phyloP scores from a whole-genome alignment of 2,888 invertebrate genomes.

The Candidula unifasciata region DNA sequence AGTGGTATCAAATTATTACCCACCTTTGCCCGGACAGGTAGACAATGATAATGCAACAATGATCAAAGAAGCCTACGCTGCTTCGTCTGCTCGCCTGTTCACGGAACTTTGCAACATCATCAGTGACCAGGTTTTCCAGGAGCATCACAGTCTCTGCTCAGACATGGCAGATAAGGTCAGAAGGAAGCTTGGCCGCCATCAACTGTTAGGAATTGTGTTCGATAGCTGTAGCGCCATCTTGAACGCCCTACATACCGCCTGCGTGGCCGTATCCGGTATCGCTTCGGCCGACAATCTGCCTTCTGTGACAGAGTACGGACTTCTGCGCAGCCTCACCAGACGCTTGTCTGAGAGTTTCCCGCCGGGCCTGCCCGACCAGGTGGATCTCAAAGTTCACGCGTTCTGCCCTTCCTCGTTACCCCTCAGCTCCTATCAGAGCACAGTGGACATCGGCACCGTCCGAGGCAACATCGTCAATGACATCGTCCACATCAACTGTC shows the following conservation, averaged over 20 bases:
- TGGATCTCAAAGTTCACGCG: constrained; percentile 52
- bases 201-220: constrained; percentile 49
- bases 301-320: constrained; percentile 29
- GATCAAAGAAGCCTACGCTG: constrained; percentile 48
- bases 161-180: constrained; percentile 52
- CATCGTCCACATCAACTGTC: constrained; percentile 57
- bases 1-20: constrained; percentile 55
- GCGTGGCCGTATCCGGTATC: constrained; percentile 40
- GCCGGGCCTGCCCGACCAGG: constrained; percentile 41
- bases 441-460: constrained; percentile 45
- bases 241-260: constrained; percentile 53
- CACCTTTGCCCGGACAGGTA: constrained; percentile 54
- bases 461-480: constrained; percentile 36
- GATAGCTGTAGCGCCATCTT: constrained; percentile 55
- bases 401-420: constrained; percentile 57
- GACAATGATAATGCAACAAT: constrained; percentile 46
- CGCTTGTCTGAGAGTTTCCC: constrained; percentile 47
- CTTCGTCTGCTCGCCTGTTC: constrained; percentile 46
- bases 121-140: constrained; percentile 43
- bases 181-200: constrained; percentile 43
- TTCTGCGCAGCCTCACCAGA: constrained; percentile 33
- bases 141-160: constrained; percentile 54
- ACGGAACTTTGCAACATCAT: constrained; percentile 45
- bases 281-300: constrained; percentile 48
- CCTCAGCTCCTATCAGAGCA: constrained; percentile 51